phyloP scores from a whole-genome alignment of 2,888 invertebrate species.

The Cosmopolites sordidus region DNA sequence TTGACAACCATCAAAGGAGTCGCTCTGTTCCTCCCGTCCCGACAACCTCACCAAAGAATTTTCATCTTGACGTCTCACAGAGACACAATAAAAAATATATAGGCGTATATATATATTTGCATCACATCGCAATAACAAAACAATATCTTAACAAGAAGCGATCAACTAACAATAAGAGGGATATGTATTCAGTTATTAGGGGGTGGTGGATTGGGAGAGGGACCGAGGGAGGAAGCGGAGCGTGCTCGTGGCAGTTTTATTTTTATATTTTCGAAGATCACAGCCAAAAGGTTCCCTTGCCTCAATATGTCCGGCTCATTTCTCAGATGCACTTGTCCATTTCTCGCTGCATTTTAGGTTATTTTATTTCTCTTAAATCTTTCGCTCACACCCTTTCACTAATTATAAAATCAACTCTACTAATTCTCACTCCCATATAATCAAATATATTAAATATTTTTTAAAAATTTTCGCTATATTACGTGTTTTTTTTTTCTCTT shows the following conservation, averaged over 20 bases:
- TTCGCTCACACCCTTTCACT: too few relatives aligned
- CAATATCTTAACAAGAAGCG: neutral
- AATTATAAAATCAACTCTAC: too few relatives aligned
- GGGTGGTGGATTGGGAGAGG: conserved; percentile 32
- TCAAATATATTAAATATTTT: conserved; percentile 25
- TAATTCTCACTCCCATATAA: conserved; percentile 36
- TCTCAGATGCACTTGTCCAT: conserved; percentile 25
- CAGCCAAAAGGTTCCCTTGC: conserved; percentile 46
- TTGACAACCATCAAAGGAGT: too few relatives aligned
- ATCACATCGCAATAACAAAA: too few relatives aligned
- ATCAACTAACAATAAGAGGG: conserved; percentile 50
- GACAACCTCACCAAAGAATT: too few relatives aligned
- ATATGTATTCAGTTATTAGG: conserved; percentile 51
- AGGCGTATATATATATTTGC: too few relatives aligned
- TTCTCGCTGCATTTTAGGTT: conserved; percentile 23
- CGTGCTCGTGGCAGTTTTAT: conserved; percentile 39
- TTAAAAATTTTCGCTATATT: conserved; percentile 35
- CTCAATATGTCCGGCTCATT: conserved; percentile 15
- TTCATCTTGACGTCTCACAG: too few relatives aligned
- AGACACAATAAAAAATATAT: too few relatives aligned
- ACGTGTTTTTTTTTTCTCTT: conserved; percentile 36
- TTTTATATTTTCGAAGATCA: conserved; percentile 39
- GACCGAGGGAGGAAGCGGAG: neutral
- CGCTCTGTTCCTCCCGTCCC: too few relatives aligned
- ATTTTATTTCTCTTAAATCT: too few relatives aligned